Percentiles rank a stretch among this genome's conserved stretches.
These are phyloP conservation scores for Pterocles burchelli DNA, from an alignment of 2,113 vertebrate genomes.

Conservation along the genomic window DNA sequence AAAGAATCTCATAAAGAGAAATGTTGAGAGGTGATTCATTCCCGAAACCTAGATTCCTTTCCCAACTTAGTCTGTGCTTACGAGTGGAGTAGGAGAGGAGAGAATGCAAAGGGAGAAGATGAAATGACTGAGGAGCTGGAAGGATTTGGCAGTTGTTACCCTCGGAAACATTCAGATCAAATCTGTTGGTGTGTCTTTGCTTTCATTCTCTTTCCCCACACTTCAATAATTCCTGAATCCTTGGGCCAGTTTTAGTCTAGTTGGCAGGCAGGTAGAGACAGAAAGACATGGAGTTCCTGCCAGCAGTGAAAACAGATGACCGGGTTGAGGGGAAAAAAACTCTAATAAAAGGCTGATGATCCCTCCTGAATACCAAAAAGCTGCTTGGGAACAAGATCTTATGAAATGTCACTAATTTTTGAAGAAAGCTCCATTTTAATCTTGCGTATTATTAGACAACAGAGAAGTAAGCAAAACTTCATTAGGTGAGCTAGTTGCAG, in stretches of 20 bases:
- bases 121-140: neutral
- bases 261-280: slow-evolving; percentile 30
- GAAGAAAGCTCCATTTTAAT: neutral
- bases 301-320: neutral
- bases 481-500: neutral
- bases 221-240: neutral
- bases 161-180: neutral
- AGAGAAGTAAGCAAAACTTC: neutral
- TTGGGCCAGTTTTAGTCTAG: neutral
- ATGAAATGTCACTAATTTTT: neutral
- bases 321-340: neutral
- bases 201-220: neutral
- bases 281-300: neutral
- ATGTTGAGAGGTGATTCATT: slow-evolving; percentile 45
- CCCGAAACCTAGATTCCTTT: slow-evolving; percentile 26
- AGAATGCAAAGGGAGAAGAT: neutral
- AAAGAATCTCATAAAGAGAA: neutral
- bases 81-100: neutral
- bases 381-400: neutral
- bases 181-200: neutral
- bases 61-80: neutral
- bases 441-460: neutral
- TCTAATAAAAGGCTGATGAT: neutral
- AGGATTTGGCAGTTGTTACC: neutral
- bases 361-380: neutral